Evolutionary conservation across 35 echinoderm and acorn worm species (phyloP).

Genomic region (Apostichopus californicus): DNA sequence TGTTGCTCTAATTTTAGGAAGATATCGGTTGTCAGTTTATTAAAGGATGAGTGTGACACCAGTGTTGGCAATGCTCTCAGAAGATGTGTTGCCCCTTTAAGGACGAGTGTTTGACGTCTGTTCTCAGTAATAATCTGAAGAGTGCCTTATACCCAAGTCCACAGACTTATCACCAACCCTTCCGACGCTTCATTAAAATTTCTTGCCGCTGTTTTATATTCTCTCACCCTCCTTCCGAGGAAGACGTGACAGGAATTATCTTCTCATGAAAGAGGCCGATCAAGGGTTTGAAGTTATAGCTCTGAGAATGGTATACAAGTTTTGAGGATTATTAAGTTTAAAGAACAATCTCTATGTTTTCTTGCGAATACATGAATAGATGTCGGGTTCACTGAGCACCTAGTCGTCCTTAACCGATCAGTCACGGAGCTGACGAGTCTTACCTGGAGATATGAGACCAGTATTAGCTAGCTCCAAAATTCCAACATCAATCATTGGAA

Average conservation of each 20-base stretch:
- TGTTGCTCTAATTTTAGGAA: too few species aligned
- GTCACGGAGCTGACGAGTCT: too few species aligned
- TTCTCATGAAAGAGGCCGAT: background rate
- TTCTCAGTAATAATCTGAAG: background rate
- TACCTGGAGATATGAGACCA: too few species aligned
- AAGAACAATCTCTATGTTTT: background rate
- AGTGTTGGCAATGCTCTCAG: too few species aligned
- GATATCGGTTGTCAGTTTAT: too few species aligned
- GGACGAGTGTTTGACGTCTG: background rate
- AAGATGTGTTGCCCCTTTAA: background rate
- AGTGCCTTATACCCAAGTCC: background rate
- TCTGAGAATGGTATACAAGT: background rate
- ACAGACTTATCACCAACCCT: constrained; percentile 38
- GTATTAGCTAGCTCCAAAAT: too few species aligned
- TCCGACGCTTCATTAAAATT: constrained; percentile 32
- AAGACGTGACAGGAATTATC: constrained; percentile 2
- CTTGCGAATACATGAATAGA: background rate
- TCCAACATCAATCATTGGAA: too few species aligned
- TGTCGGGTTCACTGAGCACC: too few species aligned
- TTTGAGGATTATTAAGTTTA: background rate
- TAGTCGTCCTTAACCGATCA: too few species aligned
- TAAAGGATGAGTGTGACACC: too few species aligned
- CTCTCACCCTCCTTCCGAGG: background rate
- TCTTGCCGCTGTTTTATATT: constrained; percentile 40
- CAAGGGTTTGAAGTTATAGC: background rate